phyloP scores from a whole-genome alignment of 35 echinoderm and acorn worm species.

The Chiridota heheva region DNA sequence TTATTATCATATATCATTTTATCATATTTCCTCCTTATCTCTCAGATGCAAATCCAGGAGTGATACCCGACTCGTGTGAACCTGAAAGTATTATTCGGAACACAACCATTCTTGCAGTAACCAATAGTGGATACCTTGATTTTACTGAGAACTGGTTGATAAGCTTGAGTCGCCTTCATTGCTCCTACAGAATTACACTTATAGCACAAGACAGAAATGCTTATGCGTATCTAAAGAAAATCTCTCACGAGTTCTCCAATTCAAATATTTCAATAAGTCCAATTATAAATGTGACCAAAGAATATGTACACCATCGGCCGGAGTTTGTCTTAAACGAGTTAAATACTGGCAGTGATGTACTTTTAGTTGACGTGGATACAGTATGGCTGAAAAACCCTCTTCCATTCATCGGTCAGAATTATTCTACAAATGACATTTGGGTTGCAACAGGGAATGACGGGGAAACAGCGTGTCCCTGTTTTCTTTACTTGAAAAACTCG shows the following conservation, averaged over 20 bases:
- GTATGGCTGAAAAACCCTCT: constrained; percentile 58
- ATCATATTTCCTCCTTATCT: no score
- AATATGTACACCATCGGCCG: not conserved
- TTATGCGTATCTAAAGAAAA: not conserved
- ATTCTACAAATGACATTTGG: constrained; percentile 27
- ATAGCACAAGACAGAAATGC: not conserved
- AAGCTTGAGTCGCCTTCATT: not conserved
- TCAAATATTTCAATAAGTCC: not conserved
- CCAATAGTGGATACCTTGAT: constrained; percentile 3
- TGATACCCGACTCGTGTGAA: no score
- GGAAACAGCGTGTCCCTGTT: constrained; percentile 47
- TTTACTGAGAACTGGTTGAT: constrained; percentile 12
- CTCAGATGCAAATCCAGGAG: no score
- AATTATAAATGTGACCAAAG: not conserved
- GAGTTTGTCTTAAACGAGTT: not conserved
- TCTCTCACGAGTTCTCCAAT: not conserved
- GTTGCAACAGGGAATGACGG: constrained; percentile 41
- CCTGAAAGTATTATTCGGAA: no score
- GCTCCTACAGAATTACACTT: not conserved
- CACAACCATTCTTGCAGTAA: constrained; percentile 11
- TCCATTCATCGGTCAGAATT: constrained; percentile 21
- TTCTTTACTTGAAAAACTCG: constrained; percentile 34
- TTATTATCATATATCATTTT: no score
- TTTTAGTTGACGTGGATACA: constrained; percentile 40
- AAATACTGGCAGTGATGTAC: not conserved